Percentiles rank a stretch among this genome's conserved stretches.
These are phyloP conservation scores for Busseola fusca DNA, from an alignment of 2,888 invertebrate genomes.

Conservation along the genomic window DNA sequence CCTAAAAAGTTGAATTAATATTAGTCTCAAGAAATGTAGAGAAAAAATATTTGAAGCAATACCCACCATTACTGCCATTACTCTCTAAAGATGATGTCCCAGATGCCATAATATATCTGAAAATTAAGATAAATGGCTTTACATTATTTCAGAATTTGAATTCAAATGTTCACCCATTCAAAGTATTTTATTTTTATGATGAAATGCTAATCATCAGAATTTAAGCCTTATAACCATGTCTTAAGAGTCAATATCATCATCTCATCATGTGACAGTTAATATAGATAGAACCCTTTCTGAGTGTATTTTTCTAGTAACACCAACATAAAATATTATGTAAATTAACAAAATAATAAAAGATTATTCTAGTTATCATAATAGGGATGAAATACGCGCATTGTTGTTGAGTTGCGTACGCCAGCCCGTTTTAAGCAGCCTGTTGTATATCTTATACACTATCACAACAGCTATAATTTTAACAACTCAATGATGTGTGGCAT, in stretches of 20 bases:
- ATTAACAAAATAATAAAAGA: background rate
- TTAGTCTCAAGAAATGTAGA: background rate
- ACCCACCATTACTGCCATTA: slow-evolving; percentile 93
- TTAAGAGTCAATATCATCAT: background rate
- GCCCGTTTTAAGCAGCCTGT: background rate
- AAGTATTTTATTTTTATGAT: background rate
- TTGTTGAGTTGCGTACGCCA: no score
- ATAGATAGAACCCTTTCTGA: background rate
- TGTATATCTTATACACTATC: background rate
- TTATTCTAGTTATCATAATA: background rate
- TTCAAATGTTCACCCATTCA: no score
- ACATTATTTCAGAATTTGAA: no score
- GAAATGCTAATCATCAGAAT: background rate
- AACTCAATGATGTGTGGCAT: background rate
- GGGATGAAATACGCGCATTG: no score
- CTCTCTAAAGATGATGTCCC: slow-evolving; percentile 94
- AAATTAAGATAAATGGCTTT: slow-evolving; percentile 63
- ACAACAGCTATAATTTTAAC: background rate
- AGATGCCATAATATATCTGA: slow-evolving; percentile 91
- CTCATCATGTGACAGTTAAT: no score
- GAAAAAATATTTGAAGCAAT: background rate
- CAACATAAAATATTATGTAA: background rate
- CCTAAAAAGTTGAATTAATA: background rate
- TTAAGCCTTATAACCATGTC: background rate
- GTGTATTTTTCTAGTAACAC: background rate